Conservation (phyloP, 2,888 invertebrate species). For the Acanthococcus lagerstroemiae region DNA sequence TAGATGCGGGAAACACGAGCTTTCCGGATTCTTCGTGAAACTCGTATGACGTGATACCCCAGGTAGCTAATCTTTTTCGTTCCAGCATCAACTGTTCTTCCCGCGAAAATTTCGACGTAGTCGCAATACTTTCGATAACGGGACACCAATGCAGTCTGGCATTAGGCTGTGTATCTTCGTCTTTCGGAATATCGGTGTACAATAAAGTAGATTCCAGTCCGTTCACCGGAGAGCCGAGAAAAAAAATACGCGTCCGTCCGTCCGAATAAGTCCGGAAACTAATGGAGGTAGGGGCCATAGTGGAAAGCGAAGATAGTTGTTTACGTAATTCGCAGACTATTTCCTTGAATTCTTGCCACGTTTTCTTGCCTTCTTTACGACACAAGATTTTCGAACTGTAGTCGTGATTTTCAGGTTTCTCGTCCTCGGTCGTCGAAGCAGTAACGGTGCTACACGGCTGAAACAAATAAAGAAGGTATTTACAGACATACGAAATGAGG, state of each 20-base stretch:
- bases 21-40: conserved; percentile 69
- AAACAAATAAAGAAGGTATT: background rate
- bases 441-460: conserved; percentile 23
- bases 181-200: conserved; percentile 61
- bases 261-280: conserved; percentile 68
- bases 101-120: conserved; percentile 57
- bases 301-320: conserved; percentile 64
- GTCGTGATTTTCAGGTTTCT: conserved; percentile 2
- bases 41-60: conserved; percentile 91
- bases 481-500: no score
- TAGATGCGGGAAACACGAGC: conserved; percentile 82
- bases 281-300: conserved; percentile 72
- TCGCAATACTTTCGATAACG: conserved; percentile 52
- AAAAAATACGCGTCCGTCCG: conserved; percentile 76
- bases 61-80: conserved; percentile 78
- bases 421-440: conserved; percentile 12
- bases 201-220: conserved; percentile 83
- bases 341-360: conserved; percentile 70
- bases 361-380: conserved; percentile 39
- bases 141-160: conserved; percentile 61
- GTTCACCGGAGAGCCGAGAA: conserved; percentile 75
- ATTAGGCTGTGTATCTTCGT: conserved; percentile 34
- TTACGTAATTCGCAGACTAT: conserved; percentile 72
- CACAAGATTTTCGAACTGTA: conserved; percentile 11
- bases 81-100: conserved; percentile 89